A percentile compares a stretch with the other conserved stretches of the same genome.
Conservation (phyloP, 1,140 invertebrate species). For the Stegodyphus mimosarum region DNA sequence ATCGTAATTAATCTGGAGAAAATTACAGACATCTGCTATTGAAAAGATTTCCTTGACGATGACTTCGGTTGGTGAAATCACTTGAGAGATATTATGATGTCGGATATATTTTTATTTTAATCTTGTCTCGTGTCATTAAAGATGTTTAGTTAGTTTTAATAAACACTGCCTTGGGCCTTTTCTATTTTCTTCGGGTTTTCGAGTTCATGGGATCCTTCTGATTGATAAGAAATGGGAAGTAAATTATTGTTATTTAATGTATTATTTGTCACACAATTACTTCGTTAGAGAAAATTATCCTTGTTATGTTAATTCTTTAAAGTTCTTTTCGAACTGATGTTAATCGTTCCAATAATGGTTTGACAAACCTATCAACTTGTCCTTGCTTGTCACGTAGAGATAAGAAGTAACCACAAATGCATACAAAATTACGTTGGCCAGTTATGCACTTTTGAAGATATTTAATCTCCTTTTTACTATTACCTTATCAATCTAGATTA, state of each 20-base stretch:
- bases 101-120: constrained; percentile 25
- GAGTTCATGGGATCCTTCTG: background rate
- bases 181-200: background rate
- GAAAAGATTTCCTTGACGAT: background rate
- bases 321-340: background rate
- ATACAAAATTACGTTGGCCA: too few relatives aligned
- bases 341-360: background rate
- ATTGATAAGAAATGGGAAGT: background rate
- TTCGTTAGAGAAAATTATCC: background rate
- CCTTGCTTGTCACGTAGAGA: background rate
- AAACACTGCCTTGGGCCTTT: background rate
- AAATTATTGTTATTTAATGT: constrained; percentile 33
- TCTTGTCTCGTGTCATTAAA: constrained; percentile 27
- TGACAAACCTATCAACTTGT: too few relatives aligned
- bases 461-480: background rate
- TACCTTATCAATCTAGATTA: too few relatives aligned
- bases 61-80: background rate
- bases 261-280: constrained; percentile 20
- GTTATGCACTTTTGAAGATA: background rate
- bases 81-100: constrained; percentile 1
- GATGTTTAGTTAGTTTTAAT: constrained; percentile 34
- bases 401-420: background rate
- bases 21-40: constrained; percentile 36
- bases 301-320: constrained; percentile 21
- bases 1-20: constrained; percentile 59